These are phyloP conservation scores for Dicyrtoma fusca DNA, from an alignment of 2,888 invertebrate genomes.

Conservation along the genomic window DNA sequence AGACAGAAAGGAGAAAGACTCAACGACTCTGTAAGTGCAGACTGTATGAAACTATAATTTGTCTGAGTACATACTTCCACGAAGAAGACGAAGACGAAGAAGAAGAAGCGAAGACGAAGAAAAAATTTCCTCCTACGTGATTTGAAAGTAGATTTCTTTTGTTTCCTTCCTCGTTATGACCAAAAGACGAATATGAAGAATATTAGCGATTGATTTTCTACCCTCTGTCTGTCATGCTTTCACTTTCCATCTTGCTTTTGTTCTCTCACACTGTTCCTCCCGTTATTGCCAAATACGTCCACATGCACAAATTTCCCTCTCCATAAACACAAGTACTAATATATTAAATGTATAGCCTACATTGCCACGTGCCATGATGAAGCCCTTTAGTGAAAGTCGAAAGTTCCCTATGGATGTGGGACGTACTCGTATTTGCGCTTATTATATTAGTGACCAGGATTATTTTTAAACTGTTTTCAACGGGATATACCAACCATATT, in stretches of 20 bases:
- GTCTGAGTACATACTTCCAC: conserved; percentile 20
- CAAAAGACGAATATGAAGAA: conserved; percentile 15
- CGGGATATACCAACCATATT: too few relatives aligned
- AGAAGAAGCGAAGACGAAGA: too few relatives aligned
- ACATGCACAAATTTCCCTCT: too few relatives aligned
- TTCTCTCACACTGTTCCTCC: not conserved
- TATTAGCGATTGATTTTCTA: conserved; percentile 15
- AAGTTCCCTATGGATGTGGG: too few relatives aligned
- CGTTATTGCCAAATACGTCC: not conserved
- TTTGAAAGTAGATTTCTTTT: conserved; percentile 15
- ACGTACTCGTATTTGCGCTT: too few relatives aligned
- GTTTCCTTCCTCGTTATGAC: conserved; percentile 15
- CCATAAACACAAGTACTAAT: too few relatives aligned
- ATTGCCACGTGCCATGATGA: too few relatives aligned
- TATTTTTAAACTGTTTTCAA: too few relatives aligned
- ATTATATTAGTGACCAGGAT: too few relatives aligned
- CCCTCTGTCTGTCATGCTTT: conserved; percentile 1
- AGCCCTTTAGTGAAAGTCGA: too few relatives aligned
- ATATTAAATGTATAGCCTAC: too few relatives aligned
- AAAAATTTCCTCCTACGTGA: conserved; percentile 13
- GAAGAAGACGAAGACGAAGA: too few relatives aligned
- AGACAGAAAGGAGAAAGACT: conserved; percentile 6
- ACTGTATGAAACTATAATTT: conserved; percentile 20
- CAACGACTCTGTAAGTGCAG: conserved; percentile 10
- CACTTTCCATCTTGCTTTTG: not conserved